These are phyloP conservation scores for Gopherus flavomarginatus DNA, from an alignment of 2,113 vertebrate genomes.

Conservation along the genomic window DNA sequence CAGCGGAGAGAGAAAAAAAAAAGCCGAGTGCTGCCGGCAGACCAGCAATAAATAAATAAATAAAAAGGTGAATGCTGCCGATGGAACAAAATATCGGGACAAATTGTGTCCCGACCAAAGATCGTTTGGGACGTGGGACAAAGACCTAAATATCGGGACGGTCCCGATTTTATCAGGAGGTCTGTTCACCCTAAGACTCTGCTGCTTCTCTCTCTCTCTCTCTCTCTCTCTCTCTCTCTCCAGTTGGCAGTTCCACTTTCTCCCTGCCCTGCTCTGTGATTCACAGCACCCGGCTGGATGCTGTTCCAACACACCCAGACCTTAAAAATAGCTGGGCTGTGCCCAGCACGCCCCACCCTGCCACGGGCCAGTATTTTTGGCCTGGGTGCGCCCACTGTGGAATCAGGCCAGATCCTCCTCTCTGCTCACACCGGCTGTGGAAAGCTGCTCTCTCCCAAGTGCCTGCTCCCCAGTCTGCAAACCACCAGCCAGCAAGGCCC, in stretches of 20 bases:
- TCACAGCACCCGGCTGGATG: not conserved
- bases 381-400: not conserved
- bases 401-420: not conserved
- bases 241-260: not conserved
- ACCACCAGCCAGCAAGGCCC: too few relatives aligned
- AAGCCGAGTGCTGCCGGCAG: too few relatives aligned
- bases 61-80: too few relatives aligned
- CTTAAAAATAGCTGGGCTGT: conserved; percentile 3
- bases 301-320: not conserved
- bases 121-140: too few relatives aligned
- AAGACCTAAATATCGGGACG: too few relatives aligned
- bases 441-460: not conserved
- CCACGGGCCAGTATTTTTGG: conserved; percentile 8
- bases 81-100: too few relatives aligned
- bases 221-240: not conserved
- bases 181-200: not conserved
- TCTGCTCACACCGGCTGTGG: not conserved
- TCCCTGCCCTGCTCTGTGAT: not conserved
- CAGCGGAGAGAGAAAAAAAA: too few relatives aligned
- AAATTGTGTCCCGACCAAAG: too few relatives aligned
- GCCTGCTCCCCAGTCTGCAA: not conserved
- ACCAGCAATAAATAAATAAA: too few relatives aligned
- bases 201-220: not conserved
- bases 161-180: too few relatives aligned
- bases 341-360: not conserved